A percentile compares a stretch with the other conserved stretches of the same genome.
phyloP scores from a whole-genome alignment of 2,113 vertebrate genomes.

The Puntigrus tetrazona region DNA sequence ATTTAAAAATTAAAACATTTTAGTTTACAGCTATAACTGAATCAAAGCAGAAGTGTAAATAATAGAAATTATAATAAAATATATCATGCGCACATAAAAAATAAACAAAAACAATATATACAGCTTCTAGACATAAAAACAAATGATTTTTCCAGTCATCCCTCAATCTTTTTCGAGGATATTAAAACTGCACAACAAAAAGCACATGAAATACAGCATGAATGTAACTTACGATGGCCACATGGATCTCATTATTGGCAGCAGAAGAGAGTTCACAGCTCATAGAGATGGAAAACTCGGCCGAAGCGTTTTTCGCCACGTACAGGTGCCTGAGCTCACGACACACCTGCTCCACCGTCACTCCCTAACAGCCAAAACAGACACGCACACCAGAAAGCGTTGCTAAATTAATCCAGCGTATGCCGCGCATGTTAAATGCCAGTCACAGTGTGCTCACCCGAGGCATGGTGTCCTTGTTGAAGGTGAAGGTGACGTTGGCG shows the following conservation, averaged over 20 bases:
- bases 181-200: not conserved
- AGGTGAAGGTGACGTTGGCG: conserved; percentile 86
- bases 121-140: not conserved
- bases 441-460: conserved; percentile 68
- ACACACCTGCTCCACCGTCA: conserved; percentile 89
- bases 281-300: conserved; percentile 83
- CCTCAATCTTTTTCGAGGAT: not conserved
- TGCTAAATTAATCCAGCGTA: not conserved
- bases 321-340: conserved; percentile 84
- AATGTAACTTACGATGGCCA: conserved; percentile 80
- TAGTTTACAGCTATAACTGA: too few species aligned
- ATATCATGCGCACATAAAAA: too few species aligned
- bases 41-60: too few species aligned
- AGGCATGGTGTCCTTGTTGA: conserved; percentile 87
- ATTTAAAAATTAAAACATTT: too few species aligned
- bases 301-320: conserved; percentile 83
- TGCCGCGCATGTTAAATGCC: not conserved
- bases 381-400: not conserved
- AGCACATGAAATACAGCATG: not conserved
- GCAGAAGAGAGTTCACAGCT: conserved; percentile 84
- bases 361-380: conserved; percentile 72
- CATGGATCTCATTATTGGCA: conserved; percentile 86
- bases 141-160: not conserved
- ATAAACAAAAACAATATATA: not conserved
- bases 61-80: too few species aligned